Percentiles rank a stretch among this genome's conserved stretches.
Conservation (phyloP, 2,113 vertebrate species). For the Caloenas nicobarica region DNA sequence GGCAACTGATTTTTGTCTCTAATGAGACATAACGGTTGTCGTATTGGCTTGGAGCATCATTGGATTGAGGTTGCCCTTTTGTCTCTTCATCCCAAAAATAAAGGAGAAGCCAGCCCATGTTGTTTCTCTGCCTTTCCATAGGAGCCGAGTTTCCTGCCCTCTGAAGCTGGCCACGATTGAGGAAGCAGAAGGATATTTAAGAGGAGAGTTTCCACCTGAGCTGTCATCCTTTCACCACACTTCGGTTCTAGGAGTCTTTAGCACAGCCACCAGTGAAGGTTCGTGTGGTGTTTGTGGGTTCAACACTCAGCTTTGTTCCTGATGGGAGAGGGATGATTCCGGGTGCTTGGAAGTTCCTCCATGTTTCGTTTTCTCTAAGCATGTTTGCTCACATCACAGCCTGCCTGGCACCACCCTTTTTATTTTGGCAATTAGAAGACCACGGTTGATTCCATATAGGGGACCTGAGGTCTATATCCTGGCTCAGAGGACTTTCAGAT, state of each 20-base stretch:
- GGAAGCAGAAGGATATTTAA: slow-evolving; percentile 84
- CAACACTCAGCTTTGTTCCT: neutral
- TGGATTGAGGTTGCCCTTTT: neutral
- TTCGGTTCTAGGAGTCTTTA: slow-evolving; percentile 83
- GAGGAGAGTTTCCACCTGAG: slow-evolving; percentile 69
- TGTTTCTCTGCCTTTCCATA: slow-evolving; percentile 21
- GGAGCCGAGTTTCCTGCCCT: slow-evolving; percentile 74
- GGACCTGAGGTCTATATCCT: neutral
- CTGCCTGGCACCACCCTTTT: neutral
- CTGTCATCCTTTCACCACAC: slow-evolving; percentile 51
- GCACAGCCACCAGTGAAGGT: slow-evolving; percentile 75
- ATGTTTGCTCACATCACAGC: neutral
- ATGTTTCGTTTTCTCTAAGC: neutral
- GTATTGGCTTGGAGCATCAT: neutral
- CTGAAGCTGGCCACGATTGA: slow-evolving; percentile 73
- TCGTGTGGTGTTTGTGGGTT: neutral
- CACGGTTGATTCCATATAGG: neutral
- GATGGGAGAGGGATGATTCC: neutral
- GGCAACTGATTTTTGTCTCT: neutral
- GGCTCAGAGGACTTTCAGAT: neutral
- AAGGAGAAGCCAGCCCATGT: accelerated
- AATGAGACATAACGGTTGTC: neutral
- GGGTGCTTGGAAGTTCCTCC: neutral
- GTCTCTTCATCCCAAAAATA: neutral
- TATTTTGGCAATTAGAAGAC: neutral